These are phyloP conservation scores for Odontophorus gujanensis DNA, from an alignment of 2,113 vertebrate species.

Conservation along the genomic window DNA sequence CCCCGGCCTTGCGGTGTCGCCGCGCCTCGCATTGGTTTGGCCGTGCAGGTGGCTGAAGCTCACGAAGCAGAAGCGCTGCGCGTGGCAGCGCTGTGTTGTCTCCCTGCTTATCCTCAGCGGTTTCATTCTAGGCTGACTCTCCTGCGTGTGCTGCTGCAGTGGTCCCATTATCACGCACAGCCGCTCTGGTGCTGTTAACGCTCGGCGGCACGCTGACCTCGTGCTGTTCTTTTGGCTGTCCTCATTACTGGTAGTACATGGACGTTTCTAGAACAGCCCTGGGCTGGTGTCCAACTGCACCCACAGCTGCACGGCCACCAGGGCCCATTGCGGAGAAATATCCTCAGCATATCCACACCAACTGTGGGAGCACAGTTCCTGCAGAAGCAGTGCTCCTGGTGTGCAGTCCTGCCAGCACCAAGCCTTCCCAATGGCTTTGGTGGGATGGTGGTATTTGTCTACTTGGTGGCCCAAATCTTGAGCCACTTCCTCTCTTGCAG, in stretches of 20 bases:
- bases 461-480: background rate
- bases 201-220: too few species aligned
- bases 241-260: fast-evolving
- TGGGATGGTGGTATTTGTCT: background rate
- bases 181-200: too few species aligned
- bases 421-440: background rate
- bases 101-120: background rate
- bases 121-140: background rate
- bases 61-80: too few species aligned
- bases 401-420: background rate
- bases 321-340: background rate
- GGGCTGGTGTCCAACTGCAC: background rate
- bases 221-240: fast-evolving
- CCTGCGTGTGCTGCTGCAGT: too few species aligned
- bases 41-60: too few species aligned
- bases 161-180: too few species aligned
- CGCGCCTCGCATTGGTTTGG: too few species aligned
- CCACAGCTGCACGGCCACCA: background rate
- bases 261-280: background rate
- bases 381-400: too few species aligned
- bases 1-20: too few species aligned
- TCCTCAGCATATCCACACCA: too few species aligned
- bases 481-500: background rate
- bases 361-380: background rate
- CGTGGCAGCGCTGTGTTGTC: too few species aligned